Evolutionary conservation across 2,113 vertebrate species (phyloP).

Genomic region (Vulpes vulpes): DNA sequence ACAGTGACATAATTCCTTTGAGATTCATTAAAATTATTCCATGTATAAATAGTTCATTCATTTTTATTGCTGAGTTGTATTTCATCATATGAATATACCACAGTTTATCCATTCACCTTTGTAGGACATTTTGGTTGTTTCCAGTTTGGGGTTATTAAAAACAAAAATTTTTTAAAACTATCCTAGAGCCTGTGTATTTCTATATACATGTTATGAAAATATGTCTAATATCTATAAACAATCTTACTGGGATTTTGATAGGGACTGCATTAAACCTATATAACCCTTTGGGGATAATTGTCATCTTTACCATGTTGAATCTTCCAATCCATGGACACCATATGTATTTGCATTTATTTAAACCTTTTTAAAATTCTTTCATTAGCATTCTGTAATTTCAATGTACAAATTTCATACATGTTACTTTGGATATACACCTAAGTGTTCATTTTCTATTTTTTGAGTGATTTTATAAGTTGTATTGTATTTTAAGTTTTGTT

Average conservation of each 20-base stretch:
- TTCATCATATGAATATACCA: background rate
- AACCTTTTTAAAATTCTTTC: background rate
- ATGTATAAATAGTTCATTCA: background rate
- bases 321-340: background rate
- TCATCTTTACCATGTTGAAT: constrained; percentile 21
- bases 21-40: background rate
- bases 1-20: background rate
- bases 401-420: background rate
- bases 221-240: constrained; percentile 2
- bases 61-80: constrained; percentile 6
- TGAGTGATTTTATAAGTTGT: background rate
- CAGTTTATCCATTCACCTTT: background rate
- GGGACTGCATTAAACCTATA: background rate
- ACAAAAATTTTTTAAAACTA: background rate
- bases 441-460: constrained; percentile 1
- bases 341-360: background rate
- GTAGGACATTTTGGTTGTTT: background rate
- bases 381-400: background rate
- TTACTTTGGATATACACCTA: background rate
- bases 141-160: background rate
- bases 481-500: background rate
- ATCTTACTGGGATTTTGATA: background rate
- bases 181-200: background rate
- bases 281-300: background rate
- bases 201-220: constrained; percentile 18